phyloP scores from a whole-genome alignment of 2,888 invertebrate genomes.

The Amorpha juglandis region DNA sequence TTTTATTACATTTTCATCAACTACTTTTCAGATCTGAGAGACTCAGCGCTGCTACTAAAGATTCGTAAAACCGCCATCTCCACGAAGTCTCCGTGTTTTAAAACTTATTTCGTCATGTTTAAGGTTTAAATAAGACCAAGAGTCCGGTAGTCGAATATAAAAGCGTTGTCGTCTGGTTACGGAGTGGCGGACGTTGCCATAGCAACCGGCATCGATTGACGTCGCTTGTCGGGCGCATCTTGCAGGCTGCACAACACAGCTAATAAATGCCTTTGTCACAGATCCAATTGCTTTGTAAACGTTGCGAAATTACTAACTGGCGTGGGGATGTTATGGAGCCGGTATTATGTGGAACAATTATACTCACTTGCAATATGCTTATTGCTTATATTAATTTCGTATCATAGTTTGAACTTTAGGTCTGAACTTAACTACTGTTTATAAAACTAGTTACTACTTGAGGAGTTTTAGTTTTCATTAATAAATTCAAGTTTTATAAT shows the following conservation, averaged over 20 bases:
- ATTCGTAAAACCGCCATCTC: not conserved
- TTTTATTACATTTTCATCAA: too few species aligned
- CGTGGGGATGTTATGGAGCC: not conserved
- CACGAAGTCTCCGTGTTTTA: not conserved
- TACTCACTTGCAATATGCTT: not conserved
- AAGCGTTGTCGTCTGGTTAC: constrained; percentile 34
- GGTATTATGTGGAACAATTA: not conserved
- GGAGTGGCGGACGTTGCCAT: constrained; percentile 63
- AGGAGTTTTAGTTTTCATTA: too few species aligned
- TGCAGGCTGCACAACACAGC: constrained; percentile 71
- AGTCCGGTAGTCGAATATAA: constrained; percentile 25
- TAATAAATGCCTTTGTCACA: constrained; percentile 43
- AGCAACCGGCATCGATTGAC: constrained; percentile 74
- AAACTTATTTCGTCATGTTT: constrained; percentile 9
- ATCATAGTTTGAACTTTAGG: not conserved
- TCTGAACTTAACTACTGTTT: not conserved
- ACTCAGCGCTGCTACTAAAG: not conserved
- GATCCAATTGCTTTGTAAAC: constrained; percentile 12
- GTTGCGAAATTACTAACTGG: not conserved
- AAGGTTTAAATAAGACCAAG: constrained; percentile 14
- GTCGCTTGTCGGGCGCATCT: constrained; percentile 64
- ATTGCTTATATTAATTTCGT: not conserved
- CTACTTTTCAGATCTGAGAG: not conserved
- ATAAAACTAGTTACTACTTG: not conserved
- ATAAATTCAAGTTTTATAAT: too few species aligned